Evolutionary conservation across 2,113 vertebrate species (phyloP), one percentile per base, ranked within the genome.

Genomic region (Notiomystis cincta): DNA sequence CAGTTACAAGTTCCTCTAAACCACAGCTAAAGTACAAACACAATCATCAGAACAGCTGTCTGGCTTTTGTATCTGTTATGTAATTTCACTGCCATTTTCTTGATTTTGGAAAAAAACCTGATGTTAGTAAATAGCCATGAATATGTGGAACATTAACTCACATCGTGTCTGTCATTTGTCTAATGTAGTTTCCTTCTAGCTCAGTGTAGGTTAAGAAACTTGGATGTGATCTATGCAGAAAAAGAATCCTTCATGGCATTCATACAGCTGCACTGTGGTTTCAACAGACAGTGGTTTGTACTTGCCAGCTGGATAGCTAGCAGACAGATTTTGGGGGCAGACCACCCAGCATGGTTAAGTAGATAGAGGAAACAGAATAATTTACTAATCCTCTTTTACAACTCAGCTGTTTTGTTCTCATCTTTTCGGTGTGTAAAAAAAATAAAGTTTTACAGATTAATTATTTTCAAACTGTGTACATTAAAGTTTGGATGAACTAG

Each of bases 171-270:
- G 89, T 58, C 30, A n/a, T 83, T 92, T 92, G 22, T 92, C 78
- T 82, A n/a, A 64, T 2, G 2, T 15, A 87, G 35, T 69, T 86
- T 79, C 28, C 72, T 77, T 65, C 53, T 35, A 80, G 50, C 23
- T 44, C 33, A 65, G 23, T n/a, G 18, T 82, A 76, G 51, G 44
- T 84, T 77, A 91, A 87, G 28, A 42, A 79, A 58, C 24, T 44
- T 42, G 53, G 37, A 65, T 85, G 27, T 54, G 18, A 42, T 61
- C 18, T 57, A 21, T 67, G 56, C 37, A 47, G 66, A 71, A 91
- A 94, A 87, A 87, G 76, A 96, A 89, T 86, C 40, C 24, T 94
- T 82, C 78, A 62, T 73, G 76, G 35, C 45, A 89, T 38, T 66
- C 62, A 42, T 77, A 71, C 81, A 96, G 80, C 80, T 96, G 71